Percentiles rank a stretch among this genome's conserved stretches.
phyloP scores from a whole-genome alignment of 2,113 vertebrate genomes.

The Mesocricetus auratus region DNA sequence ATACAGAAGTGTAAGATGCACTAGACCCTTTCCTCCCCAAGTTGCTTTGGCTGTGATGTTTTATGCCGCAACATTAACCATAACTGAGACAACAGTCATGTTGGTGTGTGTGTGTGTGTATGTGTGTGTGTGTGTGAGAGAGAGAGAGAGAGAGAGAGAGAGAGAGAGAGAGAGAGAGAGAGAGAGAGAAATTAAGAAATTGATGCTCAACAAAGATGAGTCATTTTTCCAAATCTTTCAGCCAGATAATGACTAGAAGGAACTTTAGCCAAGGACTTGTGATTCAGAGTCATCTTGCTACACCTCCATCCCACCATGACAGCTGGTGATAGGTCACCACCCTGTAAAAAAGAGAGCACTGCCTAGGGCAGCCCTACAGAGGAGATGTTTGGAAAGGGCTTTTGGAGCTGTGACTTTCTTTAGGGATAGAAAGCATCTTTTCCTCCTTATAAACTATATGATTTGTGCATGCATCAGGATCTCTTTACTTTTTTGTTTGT shows the following conservation, averaged over 20 bases:
- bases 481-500: slow-evolving; percentile 49
- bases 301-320: background rate
- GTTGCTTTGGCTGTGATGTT: background rate
- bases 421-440: background rate
- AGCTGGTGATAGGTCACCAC: background rate
- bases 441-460: background rate
- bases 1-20: background rate
- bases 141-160: too few species aligned
- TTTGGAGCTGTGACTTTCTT: background rate
- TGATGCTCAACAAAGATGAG: background rate
- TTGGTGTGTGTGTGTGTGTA: background rate
- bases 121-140: background rate
- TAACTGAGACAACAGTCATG: background rate
- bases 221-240: background rate
- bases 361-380: background rate
- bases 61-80: background rate
- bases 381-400: background rate
- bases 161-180: too few species aligned
- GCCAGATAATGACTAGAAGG: background rate
- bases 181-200: background rate
- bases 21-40: background rate
- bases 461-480: background rate
- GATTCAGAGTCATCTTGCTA: background rate
- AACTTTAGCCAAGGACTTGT: background rate
- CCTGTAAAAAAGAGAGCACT: background rate